Base-by-base conservation (phyloP, 2,797 vertebrate species). In the Rhinichthys osculus region DNA sequence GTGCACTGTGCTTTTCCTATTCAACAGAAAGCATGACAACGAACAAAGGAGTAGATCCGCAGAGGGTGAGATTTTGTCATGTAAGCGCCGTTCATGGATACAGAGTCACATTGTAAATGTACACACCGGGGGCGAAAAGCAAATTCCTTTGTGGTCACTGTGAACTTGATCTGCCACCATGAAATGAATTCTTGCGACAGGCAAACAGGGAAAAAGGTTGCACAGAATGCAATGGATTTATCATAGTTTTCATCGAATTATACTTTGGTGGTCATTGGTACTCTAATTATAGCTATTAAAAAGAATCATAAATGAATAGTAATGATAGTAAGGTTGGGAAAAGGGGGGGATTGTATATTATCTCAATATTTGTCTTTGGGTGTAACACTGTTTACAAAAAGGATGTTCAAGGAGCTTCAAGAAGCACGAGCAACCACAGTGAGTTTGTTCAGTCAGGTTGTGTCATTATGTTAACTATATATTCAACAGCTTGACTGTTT, bases 301-400 rank as follows among this genome's bases (percentile, higher is more conserved):
- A 67, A 67, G 2, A n/a, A 38, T n/a, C 13, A 40, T 40, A 9
- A 16, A 16, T 9, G 6, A 77, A 35, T 54, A 52, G 47, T 76
- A 23, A 33, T 76, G 27, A 30, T 1, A 16, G 44, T 47, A 16
- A 47, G 14, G 78, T 50, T 80, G 62, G 42, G 52, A 77, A 77
- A 38, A 3, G 10, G n/a, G 42, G 71, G 23, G 3, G 44, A 1
- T 13, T 44, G 44, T 77, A 90, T 89, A 89, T 89, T 90, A 72
- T 80, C 90, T 91, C 93, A 95, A 94, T 95, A 95, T 96, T 96
- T 94, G 92, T 91, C 84, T 77, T 84, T 91, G 93, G 94, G 95
- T 84, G 94, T 80, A 92, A 93, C 88, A 86, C 89, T 93, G 92
- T 94, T 92, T 93, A 90, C 91, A 90, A 67, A 93, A 88, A 81